Conservation (phyloP, 64 coral and sea anemone species). For the Cladopsammia gracilis region DNA sequence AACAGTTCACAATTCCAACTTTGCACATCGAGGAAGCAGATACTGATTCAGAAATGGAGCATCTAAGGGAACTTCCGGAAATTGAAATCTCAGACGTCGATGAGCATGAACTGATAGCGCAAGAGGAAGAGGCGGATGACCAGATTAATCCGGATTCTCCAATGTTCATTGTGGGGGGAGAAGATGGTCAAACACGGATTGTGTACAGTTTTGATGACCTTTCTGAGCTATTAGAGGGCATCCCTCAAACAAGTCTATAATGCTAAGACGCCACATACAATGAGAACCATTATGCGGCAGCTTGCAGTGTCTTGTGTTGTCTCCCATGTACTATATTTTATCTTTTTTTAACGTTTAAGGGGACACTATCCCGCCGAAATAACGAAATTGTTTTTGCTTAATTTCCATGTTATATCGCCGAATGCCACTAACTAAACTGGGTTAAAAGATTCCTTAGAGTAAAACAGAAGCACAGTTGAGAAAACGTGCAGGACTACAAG, state of each 20-base stretch:
- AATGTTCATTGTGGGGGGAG: slow-evolving; percentile 21
- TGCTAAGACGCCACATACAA: not conserved
- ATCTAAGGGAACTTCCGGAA: not conserved
- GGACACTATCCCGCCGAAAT: too few species aligned
- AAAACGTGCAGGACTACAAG: too few species aligned
- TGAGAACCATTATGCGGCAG: too few species aligned
- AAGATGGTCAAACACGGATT: not conserved
- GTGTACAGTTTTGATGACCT: slow-evolving; percentile 42
- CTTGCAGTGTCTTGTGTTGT: too few species aligned
- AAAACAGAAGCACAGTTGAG: too few species aligned
- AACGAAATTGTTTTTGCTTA: too few species aligned
- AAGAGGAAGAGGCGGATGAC: not conserved
- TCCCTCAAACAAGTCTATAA: slow-evolving; percentile 42
- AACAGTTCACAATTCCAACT: slow-evolving; percentile 21
- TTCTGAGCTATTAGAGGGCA: slow-evolving; percentile 10
- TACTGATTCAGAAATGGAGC: slow-evolving; percentile 9
- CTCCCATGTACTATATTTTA: too few species aligned
- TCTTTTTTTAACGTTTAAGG: too few species aligned
- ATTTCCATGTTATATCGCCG: too few species aligned
- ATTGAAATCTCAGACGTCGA: slow-evolving; percentile 36
- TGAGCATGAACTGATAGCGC: not conserved
- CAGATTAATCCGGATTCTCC: not conserved
- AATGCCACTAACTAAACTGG: too few species aligned
- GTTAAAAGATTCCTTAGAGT: too few species aligned
- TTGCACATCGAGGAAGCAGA: slow-evolving; percentile 45